phyloP scores from a whole-genome alignment of 2,113 vertebrate species.

The Ciconia stormi region DNA sequence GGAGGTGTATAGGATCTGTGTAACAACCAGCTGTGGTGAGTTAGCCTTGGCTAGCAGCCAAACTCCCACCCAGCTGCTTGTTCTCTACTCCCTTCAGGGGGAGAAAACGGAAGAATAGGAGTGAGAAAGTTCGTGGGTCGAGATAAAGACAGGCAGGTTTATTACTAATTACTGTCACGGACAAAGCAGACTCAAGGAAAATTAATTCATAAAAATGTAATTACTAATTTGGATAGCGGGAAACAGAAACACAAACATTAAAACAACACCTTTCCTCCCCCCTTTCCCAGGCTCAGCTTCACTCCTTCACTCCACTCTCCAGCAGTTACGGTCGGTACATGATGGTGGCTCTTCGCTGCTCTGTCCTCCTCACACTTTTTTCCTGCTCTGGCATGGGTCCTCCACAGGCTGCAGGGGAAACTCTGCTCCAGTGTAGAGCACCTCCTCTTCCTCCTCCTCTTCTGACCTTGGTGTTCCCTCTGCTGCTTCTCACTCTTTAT shows the following conservation, averaged over 20 bases:
- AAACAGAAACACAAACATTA: background rate
- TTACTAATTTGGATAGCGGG: background rate
- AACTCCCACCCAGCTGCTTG: rapidly evolving
- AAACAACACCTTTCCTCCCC: background rate
- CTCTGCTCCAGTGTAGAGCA: background rate
- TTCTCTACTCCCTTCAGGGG: background rate
- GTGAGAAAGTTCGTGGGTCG: rapidly evolving
- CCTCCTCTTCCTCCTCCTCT: background rate
- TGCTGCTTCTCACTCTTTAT: background rate
- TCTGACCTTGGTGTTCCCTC: background rate
- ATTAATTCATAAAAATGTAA: background rate
- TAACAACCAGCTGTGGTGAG: background rate
- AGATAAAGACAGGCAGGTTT: background rate
- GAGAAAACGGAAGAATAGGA: background rate
- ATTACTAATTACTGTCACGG: background rate
- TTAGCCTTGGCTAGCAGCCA: background rate
- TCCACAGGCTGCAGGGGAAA: background rate
- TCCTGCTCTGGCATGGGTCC: background rate
- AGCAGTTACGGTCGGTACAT: rapidly evolving
- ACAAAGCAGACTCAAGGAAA: background rate
- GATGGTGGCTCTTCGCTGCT: background rate
- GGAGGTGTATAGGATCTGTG: background rate
- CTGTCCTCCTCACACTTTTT: background rate
- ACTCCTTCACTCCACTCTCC: background rate
- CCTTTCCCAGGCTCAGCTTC: background rate